phyloP scores from a whole-genome alignment of 2,888 invertebrate species.

The Plagodis pulveraria region DNA sequence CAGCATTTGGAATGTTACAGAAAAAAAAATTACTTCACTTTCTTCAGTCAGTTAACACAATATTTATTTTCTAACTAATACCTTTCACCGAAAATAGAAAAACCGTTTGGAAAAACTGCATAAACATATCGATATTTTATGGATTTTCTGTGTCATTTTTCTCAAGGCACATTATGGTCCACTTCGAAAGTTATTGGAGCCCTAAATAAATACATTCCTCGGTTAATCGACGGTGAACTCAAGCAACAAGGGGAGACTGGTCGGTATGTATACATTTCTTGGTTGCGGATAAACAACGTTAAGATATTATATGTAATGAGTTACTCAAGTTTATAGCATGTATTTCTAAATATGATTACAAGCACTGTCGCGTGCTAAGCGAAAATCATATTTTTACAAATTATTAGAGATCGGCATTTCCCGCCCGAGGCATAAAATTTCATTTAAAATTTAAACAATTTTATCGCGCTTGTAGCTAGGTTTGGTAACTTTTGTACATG shows the following conservation, averaged over 20 bases:
- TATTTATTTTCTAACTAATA: background rate
- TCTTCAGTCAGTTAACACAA: background rate
- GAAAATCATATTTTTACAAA: too few relatives aligned
- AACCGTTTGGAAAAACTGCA: slow-evolving; percentile 22
- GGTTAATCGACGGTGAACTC: slow-evolving; percentile 78
- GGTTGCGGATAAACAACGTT: slow-evolving; percentile 18
- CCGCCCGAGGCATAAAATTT: too few relatives aligned
- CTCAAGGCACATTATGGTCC: slow-evolving; percentile 67
- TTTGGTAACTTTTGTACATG: too few relatives aligned
- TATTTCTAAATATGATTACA: too few relatives aligned
- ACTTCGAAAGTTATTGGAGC: slow-evolving; percentile 56
- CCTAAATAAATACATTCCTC: slow-evolving; percentile 78
- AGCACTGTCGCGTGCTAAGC: too few relatives aligned
- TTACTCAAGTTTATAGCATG: too few relatives aligned
- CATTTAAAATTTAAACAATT: too few relatives aligned
- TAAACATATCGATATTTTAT: slow-evolving; percentile 54
- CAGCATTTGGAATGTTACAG: too few relatives aligned
- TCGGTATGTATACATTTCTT: slow-evolving; percentile 52
- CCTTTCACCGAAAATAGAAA: background rate
- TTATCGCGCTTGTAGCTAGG: too few relatives aligned
- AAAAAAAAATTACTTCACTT: too few relatives aligned
- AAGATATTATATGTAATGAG: too few relatives aligned
- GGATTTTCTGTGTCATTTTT: slow-evolving; percentile 57
- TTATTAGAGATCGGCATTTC: too few relatives aligned
- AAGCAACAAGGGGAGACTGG: slow-evolving; percentile 49